Evolutionary conservation across 2,888 invertebrate species (phyloP).

Genomic region (Volucella inanis): DNA sequence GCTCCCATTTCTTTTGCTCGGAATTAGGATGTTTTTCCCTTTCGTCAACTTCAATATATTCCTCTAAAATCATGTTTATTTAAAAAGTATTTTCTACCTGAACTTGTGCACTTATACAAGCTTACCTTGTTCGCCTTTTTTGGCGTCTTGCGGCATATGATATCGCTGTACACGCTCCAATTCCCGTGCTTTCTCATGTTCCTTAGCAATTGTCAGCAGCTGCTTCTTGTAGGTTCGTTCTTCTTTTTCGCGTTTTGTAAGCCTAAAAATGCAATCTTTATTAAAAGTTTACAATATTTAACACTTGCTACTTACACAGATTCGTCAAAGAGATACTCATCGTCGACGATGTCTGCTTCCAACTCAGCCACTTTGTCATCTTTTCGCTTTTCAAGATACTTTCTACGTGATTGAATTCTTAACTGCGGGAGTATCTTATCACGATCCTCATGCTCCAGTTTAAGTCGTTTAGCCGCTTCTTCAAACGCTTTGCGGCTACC

Average conservation of each 20-base stretch:
- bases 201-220: slow-evolving; percentile 94
- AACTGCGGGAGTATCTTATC: slow-evolving; percentile 94
- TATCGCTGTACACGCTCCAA: slow-evolving; percentile 96
- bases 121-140: slow-evolving; percentile 87
- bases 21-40: slow-evolving; percentile 92
- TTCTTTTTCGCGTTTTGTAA: slow-evolving; percentile 92
- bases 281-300: background rate
- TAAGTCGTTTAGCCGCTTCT: slow-evolving; percentile 95
- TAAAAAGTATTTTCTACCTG: background rate
- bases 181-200: slow-evolving; percentile 97
- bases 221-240: slow-evolving; percentile 96
- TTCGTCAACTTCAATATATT: slow-evolving; percentile 93
- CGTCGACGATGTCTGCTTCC: slow-evolving; percentile 97
- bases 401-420: slow-evolving; percentile 94
- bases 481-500: slow-evolving; percentile 89
- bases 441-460: slow-evolving; percentile 93
- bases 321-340: slow-evolving; percentile 96
- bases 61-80: slow-evolving; percentile 82
- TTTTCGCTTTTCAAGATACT: slow-evolving; percentile 97
- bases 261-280: slow-evolving; percentile 83
- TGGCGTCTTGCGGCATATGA: slow-evolving; percentile 95
- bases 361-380: slow-evolving; percentile 97
- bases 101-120: background rate
- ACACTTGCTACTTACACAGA: slow-evolving; percentile 87
- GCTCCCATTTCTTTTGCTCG: slow-evolving; percentile 98